These are phyloP conservation scores for Nasonia oneida DNA, from an alignment of 2,888 invertebrate genomes.

Conservation along the genomic window DNA sequence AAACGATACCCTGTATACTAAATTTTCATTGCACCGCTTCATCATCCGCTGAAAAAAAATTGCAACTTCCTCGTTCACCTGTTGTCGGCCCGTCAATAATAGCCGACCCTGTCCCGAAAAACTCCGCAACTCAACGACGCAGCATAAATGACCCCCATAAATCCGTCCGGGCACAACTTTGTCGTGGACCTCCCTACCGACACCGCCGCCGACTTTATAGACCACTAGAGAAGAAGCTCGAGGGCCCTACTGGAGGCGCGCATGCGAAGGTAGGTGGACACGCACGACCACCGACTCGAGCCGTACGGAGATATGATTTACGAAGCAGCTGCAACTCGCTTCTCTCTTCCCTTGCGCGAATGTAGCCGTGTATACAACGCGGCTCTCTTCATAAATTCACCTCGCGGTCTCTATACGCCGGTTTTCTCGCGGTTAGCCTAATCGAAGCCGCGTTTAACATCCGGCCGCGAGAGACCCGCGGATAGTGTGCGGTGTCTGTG, in stretches of 20 bases:
- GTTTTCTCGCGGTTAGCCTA: slow-evolving; percentile 53
- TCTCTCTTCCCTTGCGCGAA: neutral
- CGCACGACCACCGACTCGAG: neutral
- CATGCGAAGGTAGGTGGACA: neutral
- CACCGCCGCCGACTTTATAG: slow-evolving; percentile 7
- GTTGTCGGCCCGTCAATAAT: too few relatives aligned
- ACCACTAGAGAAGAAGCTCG: slow-evolving; percentile 2
- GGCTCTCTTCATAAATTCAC: slow-evolving; percentile 59
- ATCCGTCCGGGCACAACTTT: slow-evolving; percentile 1
- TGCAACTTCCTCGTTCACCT: neutral
- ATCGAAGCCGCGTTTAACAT: slow-evolving; percentile 55
- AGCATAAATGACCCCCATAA: slow-evolving; percentile 12
- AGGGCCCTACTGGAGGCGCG: neutral
- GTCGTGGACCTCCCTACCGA: slow-evolving; percentile 8
- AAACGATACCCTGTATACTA: too few relatives aligned
- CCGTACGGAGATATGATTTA: slow-evolving; percentile 39
- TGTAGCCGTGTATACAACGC: neutral
- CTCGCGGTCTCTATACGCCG: slow-evolving; percentile 55
- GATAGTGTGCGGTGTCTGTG: neutral
- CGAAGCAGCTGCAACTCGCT: slow-evolving; percentile 22
- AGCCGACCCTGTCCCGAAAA: neutral
- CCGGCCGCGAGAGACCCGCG: neutral
- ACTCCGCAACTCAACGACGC: neutral
- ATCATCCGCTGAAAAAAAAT: neutral
- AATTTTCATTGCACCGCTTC: neutral